Percentiles rank a stretch among this genome's conserved stretches.
Evolutionary conservation across 1,140 invertebrate species (phyloP).

Genomic region (Solenopsis fugax): DNA sequence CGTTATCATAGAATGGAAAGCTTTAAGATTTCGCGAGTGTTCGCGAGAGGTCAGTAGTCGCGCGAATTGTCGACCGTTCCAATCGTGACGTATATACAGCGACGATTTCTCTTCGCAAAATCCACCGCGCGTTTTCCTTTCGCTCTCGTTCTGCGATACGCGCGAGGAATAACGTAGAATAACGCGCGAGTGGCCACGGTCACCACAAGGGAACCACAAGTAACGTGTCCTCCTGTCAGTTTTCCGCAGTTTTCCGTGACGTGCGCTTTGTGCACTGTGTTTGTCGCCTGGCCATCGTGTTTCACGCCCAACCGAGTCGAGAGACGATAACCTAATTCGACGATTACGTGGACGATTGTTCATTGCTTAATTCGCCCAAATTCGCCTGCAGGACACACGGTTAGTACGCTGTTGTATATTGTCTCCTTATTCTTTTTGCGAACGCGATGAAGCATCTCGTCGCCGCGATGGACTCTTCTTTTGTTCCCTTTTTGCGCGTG

Average conservation of each 20-base stretch:
- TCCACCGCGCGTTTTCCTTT: slow-evolving; percentile 16
- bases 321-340: slow-evolving; percentile 77
- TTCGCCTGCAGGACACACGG: background rate
- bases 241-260: background rate
- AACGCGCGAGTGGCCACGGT: background rate
- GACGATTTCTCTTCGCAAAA: background rate
- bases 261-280: background rate
- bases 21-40: background rate
- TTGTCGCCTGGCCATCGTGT: background rate
- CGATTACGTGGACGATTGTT: slow-evolving; percentile 20
- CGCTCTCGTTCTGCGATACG: background rate
- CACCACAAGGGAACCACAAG: background rate
- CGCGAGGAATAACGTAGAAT: background rate
- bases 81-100: background rate
- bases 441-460: slow-evolving; percentile 68
- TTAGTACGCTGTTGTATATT: background rate
- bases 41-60: slow-evolving; percentile 2
- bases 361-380: slow-evolving; percentile 17
- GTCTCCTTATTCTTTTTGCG: background rate
- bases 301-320: slow-evolving; percentile 75
- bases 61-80: background rate
- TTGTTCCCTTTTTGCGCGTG: slow-evolving; percentile 58
- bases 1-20: too few relatives aligned
- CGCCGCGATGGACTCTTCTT: slow-evolving; percentile 59
- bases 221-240: background rate